Evolutionary conservation across 2,113 vertebrate species (phyloP), one percentile per base, ranked within the genome.

Genomic region (Gnathonemus longibarbis): DNA sequence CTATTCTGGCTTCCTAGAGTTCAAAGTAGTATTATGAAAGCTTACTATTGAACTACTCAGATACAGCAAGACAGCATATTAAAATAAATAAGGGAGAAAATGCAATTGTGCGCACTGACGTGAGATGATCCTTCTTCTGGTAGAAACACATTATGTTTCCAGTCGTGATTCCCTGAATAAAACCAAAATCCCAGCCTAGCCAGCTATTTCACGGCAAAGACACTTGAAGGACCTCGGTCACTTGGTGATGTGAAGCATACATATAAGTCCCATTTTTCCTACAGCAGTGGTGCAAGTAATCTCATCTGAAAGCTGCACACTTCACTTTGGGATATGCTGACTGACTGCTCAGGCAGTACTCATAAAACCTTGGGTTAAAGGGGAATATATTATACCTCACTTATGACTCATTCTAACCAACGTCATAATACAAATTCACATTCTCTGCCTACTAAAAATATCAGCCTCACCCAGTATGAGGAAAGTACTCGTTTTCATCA

Each of bases 11-110:
- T 48, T 24, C 6, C 21, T 10, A 17, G 62, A 48, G 3, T 49
- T 77, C n/a, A 27, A 35, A 88, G 46, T 31, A 58, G 19, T 27
- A 74, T 74, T 74, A 48, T 17, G 74, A 74, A 27, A 58, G 88
- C 88, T 88, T 70, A 15, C 45, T 50, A 89, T 88, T 89, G 87
- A 89, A 91, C 89, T 84, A 91, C 89, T 90, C 90, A 92, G 35
- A 6, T 91, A 90, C 66, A 91, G 91, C 91, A 93, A 84, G 39
- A 21, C 17, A 45, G 46, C 46, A 9, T 10, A 84, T 46, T 10
- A 11, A 46, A 90, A 91, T n/a, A 91, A 70, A 91, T 90, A 87
- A 90, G 87, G 27, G 62, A 91, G 90, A 49, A 88, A 52, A 88
- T 35, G 35, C 5, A 7, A 84, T 7, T 87, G 89, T 90, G 90